phyloP scores from a whole-genome alignment of 2,797 vertebrate genomes.

The Ciconia nigra region DNA sequence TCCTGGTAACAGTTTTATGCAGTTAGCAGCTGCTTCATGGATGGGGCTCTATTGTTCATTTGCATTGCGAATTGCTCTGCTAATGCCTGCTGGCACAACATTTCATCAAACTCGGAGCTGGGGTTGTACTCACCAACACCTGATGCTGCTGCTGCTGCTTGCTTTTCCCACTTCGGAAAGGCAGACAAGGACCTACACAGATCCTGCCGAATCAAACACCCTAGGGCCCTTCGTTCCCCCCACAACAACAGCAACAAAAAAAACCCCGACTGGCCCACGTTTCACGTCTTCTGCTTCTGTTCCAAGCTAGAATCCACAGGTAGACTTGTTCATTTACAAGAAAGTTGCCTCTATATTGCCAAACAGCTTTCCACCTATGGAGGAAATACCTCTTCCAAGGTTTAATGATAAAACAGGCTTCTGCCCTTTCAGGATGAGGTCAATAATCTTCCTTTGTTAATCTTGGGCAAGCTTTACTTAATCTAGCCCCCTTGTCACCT shows the following conservation, averaged over 20 bases:
- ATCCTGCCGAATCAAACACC: not conserved
- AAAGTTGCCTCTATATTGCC: not conserved
- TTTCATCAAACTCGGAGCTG: not conserved
- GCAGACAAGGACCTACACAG: not conserved
- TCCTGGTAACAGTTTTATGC: constrained; percentile 9
- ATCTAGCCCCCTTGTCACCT: constrained; percentile 79
- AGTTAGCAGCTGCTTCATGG: constrained; percentile 37
- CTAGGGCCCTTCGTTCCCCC: not conserved
- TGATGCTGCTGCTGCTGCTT: not conserved
- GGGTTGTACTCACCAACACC: constrained; percentile 11
- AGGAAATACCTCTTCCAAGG: constrained; percentile 63
- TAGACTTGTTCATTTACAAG: not conserved
- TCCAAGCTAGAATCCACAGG: not conserved
- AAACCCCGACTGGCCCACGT: not conserved
- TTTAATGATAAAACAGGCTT: constrained; percentile 76
- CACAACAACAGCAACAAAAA: not conserved
- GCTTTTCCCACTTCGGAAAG: not conserved
- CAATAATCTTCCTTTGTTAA: constrained; percentile 82
- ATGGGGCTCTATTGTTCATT: not conserved
- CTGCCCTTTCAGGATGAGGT: constrained; percentile 79
- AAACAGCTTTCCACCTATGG: constrained; percentile 26
- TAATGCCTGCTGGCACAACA: not conserved
- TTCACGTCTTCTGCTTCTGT: not conserved
- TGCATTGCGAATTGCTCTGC: not conserved
- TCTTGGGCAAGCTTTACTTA: constrained; percentile 85